Evolutionary conservation across 2,113 vertebrate species (phyloP), one percentile per base, ranked within the genome.

Genomic region (Caranx ignobilis): DNA sequence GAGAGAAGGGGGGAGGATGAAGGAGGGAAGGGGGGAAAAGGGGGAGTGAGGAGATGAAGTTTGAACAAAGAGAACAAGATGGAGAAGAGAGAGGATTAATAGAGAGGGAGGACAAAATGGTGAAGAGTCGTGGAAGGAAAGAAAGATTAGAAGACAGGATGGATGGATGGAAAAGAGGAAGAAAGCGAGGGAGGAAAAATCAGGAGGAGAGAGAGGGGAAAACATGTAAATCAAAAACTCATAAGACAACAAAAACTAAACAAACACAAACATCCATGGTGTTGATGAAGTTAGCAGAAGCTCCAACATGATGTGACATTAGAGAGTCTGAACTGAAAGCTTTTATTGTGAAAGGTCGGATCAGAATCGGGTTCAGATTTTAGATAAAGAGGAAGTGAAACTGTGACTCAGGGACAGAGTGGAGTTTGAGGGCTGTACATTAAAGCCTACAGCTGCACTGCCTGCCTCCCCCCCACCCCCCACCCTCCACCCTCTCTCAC

Each of bases 401-500:
- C 73, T 21, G 37, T 59, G 52, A 71, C 26, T 61, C 81, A 31
- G 52, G 59, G 52, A 69, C 55, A 71, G 45, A 31, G 45, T 48
- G 67, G 45, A 31, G 45, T 48, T 83, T 77, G 21, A 77, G 60
- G 6, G 65, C 41, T 45, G 73, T 66, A 34, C 71, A 76, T 50
- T 18, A 48, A 61, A 68, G 48, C 11, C 59, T 67, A 59, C 9
- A 4, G 45, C 71, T 75, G 37, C 31, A 52, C 75, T 57, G 70
- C 75, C 79, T 71, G 57, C 68, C 70, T 26, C 70, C 81, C 80
- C 77, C 11, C 67, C 83, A 26, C 75, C 61, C 68, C 70, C 32
- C 70, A 72, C 81, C 80, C 77, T 11, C 67, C 83, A 63, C 86
- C 85, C 80, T 81, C 87, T 85, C 87, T 87, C 90, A 90, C 90